Evolutionary conservation across 1,140 invertebrate genomes (phyloP).

Genomic region (Battus philenor): DNA sequence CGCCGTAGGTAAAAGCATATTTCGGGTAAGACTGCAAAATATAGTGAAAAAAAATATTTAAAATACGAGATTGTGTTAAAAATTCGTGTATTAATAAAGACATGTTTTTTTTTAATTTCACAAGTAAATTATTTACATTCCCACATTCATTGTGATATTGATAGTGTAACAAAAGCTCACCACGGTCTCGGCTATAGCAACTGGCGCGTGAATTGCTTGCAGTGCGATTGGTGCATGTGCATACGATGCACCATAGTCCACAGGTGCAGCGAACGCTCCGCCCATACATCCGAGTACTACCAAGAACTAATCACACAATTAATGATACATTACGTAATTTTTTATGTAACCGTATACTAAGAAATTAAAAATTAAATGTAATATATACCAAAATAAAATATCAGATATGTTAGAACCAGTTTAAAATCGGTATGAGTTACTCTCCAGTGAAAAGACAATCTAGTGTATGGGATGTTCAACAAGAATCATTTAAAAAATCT

Average conservation of each 20-base stretch:
- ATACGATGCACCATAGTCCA: conserved; percentile 28
- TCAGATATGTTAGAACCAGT: background rate
- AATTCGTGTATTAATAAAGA: background rate
- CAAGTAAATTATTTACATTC: no score
- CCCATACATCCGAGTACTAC: conserved; percentile 36
- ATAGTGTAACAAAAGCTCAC: conserved; percentile 27
- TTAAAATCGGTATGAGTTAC: no score
- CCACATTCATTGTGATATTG: no score
- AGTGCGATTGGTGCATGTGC: conserved; percentile 24
- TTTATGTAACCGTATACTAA: no score
- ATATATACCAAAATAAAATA: no score
- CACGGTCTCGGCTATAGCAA: conserved; percentile 32
- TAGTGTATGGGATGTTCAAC: no score
- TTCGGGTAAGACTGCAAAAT: conserved; percentile 64
- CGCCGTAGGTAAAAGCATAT: conserved; percentile 75
- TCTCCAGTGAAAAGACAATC: no score
- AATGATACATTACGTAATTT: background rate
- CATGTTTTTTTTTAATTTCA: background rate
- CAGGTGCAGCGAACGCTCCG: conserved; percentile 30
- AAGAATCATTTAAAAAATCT: no score
- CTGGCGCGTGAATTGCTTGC: conserved; percentile 33
- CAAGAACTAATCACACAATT: conserved; percentile 26
- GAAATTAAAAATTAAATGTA: no score
- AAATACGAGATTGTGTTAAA: no score
- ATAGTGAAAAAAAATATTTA: no score